Evolutionary conservation across 2,113 vertebrate species (phyloP).

Genomic region (Channa maculata): DNA sequence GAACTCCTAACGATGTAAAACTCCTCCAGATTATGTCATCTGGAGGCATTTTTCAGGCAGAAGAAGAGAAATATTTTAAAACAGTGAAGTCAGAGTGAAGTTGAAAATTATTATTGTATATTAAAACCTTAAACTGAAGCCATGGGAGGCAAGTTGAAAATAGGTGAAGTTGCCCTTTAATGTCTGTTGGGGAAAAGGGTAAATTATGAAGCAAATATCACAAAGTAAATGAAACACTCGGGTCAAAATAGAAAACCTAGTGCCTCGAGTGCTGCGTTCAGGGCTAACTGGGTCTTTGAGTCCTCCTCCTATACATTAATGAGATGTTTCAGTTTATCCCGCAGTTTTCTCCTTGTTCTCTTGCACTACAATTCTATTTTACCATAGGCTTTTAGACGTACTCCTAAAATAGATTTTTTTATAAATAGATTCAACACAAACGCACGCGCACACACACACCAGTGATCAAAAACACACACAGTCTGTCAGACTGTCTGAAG

Average conservation of each 20-base stretch:
- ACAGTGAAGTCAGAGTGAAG: too few species aligned
- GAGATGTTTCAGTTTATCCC: slow-evolving; percentile 15
- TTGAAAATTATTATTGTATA: too few species aligned
- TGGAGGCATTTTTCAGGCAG: too few species aligned
- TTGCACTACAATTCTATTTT: slow-evolving; percentile 31
- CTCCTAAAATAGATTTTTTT: slow-evolving; percentile 29
- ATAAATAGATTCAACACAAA: slow-evolving; percentile 22
- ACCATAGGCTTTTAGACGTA: slow-evolving; percentile 28
- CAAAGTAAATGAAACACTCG: background rate
- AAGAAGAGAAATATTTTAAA: too few species aligned
- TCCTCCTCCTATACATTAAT: slow-evolving; percentile 25
- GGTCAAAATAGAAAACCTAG: slow-evolving; percentile 1
- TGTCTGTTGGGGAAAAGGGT: background rate
- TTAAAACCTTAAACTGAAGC: too few species aligned
- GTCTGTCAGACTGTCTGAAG: slow-evolving; percentile 11
- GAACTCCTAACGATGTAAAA: too few species aligned
- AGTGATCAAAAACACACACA: background rate
- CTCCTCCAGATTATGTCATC: too few species aligned
- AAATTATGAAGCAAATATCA: slow-evolving; percentile 6
- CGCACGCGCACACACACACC: slow-evolving; percentile 13
- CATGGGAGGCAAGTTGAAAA: too few species aligned
- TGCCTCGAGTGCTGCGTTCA: background rate
- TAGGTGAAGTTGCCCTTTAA: background rate
- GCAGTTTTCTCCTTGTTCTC: slow-evolving; percentile 10
- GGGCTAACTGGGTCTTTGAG: slow-evolving; percentile 30